phyloP scores from a whole-genome alignment of 1,140 invertebrate species.

The Hetaerina americana region DNA sequence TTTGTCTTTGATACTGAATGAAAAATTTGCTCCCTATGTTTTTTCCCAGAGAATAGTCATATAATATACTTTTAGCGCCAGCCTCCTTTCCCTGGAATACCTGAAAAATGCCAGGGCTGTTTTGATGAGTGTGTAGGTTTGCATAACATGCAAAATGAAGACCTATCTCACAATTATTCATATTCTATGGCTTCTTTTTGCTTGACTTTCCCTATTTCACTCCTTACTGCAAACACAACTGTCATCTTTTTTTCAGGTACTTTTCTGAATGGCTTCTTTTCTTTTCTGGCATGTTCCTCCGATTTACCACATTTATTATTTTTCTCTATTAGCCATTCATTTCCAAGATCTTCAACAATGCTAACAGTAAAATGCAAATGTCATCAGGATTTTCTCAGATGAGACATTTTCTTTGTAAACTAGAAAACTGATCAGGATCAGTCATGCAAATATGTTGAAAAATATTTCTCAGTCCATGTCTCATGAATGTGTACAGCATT shows the following conservation, averaged over 20 bases:
- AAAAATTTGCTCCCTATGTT: too few relatives aligned
- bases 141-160: not conserved
- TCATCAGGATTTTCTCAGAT: not conserved
- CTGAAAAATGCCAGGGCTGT: not conserved
- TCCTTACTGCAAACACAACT: not conserved
- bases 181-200: not conserved
- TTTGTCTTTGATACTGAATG: too few relatives aligned
- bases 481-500: too few relatives aligned
- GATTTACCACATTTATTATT: not conserved
- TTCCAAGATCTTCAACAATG: not conserved
- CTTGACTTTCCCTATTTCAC: not conserved
- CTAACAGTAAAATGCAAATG: not conserved
- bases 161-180: not conserved
- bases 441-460: not conserved
- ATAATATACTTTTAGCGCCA: conserved; percentile 25
- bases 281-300: not conserved
- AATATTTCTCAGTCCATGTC: too few relatives aligned
- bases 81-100: conserved; percentile 17
- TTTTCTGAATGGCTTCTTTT: not conserved
- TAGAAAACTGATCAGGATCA: not conserved
- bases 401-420: not conserved
- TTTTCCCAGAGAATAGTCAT: too few relatives aligned
- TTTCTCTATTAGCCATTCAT: not conserved
- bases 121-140: too few relatives aligned
- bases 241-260: not conserved